A percentile compares a stretch with the other conserved stretches of the same genome.
Evolutionary conservation across 2,888 invertebrate genomes (phyloP).

Genomic region (Listrodromus nycthemerus): DNA sequence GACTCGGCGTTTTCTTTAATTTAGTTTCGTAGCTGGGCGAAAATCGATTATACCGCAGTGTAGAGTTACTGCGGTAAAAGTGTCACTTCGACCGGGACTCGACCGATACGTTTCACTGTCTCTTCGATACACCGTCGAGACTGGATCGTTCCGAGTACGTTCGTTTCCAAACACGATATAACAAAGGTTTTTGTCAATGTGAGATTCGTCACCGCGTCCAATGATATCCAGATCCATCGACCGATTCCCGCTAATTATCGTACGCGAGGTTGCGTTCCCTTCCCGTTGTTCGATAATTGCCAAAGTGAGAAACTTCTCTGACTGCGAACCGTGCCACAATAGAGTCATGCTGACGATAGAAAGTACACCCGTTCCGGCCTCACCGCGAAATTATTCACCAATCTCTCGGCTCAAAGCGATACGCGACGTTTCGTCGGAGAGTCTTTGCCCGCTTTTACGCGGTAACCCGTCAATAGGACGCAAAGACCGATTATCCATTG

Average conservation of each 20-base stretch:
- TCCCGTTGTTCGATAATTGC: conserved; percentile 1
- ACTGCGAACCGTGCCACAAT: not conserved
- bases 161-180: no score
- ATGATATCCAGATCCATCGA: no score
- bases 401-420: conserved; percentile 76
- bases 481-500: not conserved
- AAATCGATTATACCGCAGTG: conserved; percentile 1
- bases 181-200: no score
- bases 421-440: conserved; percentile 52
- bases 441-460: not conserved
- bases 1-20: conserved; percentile 12
- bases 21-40: conserved; percentile 13
- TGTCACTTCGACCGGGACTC: not conserved
- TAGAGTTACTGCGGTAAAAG: conserved; percentile 7
- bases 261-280: not conserved
- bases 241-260: not conserved
- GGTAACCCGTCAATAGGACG: not conserved
- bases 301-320: conserved; percentile 54
- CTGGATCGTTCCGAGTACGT: not conserved
- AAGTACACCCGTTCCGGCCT: conserved; percentile 71
- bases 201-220: no score
- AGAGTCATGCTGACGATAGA: conserved; percentile 45
- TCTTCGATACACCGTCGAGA: not conserved
- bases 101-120: not conserved
- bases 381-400: conserved; percentile 80